Base-by-base conservation (phyloP, 2,797 vertebrate genomes). In the Miopithecus talapoin region DNA sequence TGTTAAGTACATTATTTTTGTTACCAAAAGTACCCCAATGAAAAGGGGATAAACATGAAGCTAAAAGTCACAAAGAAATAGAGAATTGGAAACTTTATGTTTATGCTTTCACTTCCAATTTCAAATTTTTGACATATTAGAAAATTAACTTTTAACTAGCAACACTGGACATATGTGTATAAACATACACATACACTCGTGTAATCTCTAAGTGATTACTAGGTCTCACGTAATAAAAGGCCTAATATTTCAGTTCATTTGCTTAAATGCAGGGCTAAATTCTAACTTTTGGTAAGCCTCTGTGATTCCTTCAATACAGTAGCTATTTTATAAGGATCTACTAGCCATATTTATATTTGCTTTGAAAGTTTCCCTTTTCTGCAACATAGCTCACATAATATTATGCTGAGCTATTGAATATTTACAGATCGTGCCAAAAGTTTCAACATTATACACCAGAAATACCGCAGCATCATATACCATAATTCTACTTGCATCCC, bases 101-200 rank as follows among this genome's bases (percentile, higher is more conserved):
- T 64, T 39, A 53, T 28, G 16, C 7, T 21, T 39, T 95, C 43
- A 75, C 16, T 43, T 94, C 30, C 41, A 46, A 43, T 87, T 85
- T 75, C 72, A 91, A 39, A 80, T 41, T 72, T 68, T 5, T 79
- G 68, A 92, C 48, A 76, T 57, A 59, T 14, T 72, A 83, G 33
- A 70, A 68, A 97, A 59, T 91, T 59, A 95, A 68, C 55, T 43
- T 86, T 78, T 93, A 96, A 91, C 17, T 79, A 94, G 13, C 26
- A 85, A 84, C 26, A 68, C 33, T 43, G 26, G 8, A 87, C 11
- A 57, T 7, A 46, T 21, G 1, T 41, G 5, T 39, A 26, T 53
- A 5, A 53, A 79, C 36, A 68, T 1, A 78, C n/a, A 61, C 16
- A 16, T 22, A 24, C n/a, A 72, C 43, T 36, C n/a, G 48, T 8